These are phyloP conservation scores for Hemiscyllium ocellatum DNA, from an alignment of 2,113 vertebrate genomes.

Conservation along the genomic window DNA sequence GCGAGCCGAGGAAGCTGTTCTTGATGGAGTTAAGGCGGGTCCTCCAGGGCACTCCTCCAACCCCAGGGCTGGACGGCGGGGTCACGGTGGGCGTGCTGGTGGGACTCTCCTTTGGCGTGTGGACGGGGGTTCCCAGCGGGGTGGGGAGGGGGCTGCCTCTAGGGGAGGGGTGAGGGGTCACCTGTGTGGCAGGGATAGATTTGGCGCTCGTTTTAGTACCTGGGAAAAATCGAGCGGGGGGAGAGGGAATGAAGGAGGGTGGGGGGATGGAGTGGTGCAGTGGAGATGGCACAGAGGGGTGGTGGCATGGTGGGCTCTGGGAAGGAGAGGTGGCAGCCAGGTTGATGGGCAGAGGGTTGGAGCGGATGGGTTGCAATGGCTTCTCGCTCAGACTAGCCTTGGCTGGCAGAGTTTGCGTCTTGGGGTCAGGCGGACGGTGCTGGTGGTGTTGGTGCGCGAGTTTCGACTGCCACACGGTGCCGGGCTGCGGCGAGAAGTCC, in stretches of 20 bases:
- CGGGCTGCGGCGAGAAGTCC: conserved; percentile 52
- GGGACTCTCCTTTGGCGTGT: conserved; percentile 68
- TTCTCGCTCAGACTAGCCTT: conserved; percentile 63
- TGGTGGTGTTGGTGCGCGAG: conserved; percentile 57
- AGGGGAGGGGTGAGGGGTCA: conserved; percentile 77
- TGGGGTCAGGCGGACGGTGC: conserved; percentile 66
- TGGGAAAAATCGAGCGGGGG: conserved; percentile 65
- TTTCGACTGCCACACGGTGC: conserved; percentile 46
- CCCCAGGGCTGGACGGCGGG: conserved; percentile 80
- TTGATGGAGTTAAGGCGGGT: conserved; percentile 86
- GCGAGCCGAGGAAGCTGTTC: conserved; percentile 84
- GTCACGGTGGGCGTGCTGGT: conserved; percentile 70
- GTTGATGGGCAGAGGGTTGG: conserved; percentile 61
- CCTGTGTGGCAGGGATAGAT: conserved; percentile 65
- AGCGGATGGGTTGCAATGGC: conserved; percentile 74
- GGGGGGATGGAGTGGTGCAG: conserved; percentile 40
- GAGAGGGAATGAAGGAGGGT: conserved; percentile 60
- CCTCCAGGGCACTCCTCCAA: conserved; percentile 76
- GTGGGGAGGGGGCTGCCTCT: conserved; percentile 61
- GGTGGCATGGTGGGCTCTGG: background rate
- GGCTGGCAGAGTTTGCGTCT: conserved; percentile 82
- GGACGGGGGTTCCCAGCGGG: conserved; percentile 73
- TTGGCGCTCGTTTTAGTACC: conserved; percentile 62
- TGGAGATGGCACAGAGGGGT: background rate
- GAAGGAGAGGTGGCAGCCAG: conserved; percentile 41